Percentiles rank a stretch among this genome's conserved stretches.
phyloP scores from a whole-genome alignment of 2,113 vertebrate genomes.

The Notothenia rossii region DNA sequence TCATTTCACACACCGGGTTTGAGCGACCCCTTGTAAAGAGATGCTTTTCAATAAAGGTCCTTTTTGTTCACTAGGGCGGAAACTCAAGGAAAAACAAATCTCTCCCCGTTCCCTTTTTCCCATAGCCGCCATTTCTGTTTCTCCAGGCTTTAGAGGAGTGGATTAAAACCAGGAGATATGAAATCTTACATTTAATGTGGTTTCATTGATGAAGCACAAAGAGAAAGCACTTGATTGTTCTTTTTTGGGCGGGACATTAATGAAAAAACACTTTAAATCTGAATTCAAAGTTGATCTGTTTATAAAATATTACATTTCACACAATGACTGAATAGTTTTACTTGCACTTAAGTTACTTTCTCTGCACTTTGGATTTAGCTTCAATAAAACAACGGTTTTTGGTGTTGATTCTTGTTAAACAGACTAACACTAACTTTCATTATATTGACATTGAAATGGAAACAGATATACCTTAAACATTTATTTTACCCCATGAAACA shows the following conservation, averaged over 20 bases:
- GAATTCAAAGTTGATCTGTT: no score
- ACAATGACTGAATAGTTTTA: no score
- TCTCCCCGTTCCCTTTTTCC: constrained; percentile 25
- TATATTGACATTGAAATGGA: no score
- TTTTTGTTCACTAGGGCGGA: constrained; percentile 61
- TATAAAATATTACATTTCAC: no score
- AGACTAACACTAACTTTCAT: no score
- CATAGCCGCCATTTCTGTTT: constrained; percentile 26
- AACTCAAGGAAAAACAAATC: constrained; percentile 39
- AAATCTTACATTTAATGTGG: neutral
- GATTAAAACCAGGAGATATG: neutral
- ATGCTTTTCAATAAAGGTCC: constrained; percentile 63
- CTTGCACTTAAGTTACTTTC: no score
- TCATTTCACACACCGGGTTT: constrained; percentile 80
- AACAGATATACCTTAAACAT: no score
- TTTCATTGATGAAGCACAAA: neutral
- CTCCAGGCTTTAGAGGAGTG: neutral
- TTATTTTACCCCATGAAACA: no score
- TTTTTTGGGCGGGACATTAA: neutral
- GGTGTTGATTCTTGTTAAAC: no score
- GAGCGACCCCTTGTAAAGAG: constrained; percentile 69
- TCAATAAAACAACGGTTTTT: no score
- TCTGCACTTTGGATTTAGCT: no score
- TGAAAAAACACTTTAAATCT: neutral
- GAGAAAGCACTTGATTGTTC: no score